phyloP scores from a whole-genome alignment of 2,113 vertebrate genomes.

The Forbesichthys agassizii region DNA sequence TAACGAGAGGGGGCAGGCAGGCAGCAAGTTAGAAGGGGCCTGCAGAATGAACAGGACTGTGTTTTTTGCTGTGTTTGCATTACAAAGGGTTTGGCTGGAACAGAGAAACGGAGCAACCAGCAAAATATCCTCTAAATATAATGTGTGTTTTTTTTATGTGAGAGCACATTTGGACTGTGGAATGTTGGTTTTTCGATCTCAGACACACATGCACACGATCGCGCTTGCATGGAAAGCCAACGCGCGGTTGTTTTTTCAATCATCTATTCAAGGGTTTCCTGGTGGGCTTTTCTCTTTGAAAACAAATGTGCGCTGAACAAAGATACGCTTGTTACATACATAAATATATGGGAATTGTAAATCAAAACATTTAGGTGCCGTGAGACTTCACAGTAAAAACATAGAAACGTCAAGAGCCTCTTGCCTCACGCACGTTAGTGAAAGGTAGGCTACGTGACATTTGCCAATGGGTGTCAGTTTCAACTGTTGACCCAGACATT shows the following conservation, averaged over 20 bases:
- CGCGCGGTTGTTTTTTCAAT: conserved; percentile 72
- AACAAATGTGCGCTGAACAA: conserved; percentile 68
- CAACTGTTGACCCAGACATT: too few species aligned
- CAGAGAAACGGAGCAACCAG: conserved; percentile 57
- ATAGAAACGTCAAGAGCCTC: conserved; percentile 28
- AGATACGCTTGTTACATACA: conserved; percentile 62
- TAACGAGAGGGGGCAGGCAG: conserved; percentile 58
- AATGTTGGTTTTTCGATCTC: conserved; percentile 80
- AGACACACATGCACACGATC: conserved; percentile 73
- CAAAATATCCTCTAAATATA: conserved; percentile 72
- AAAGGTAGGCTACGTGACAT: conserved; percentile 47
- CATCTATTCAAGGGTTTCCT: conserved; percentile 73
- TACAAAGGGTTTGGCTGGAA: conserved; percentile 71
- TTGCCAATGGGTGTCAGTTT: conserved; percentile 32
- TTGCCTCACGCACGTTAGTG: not conserved
- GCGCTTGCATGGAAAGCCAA: conserved; percentile 74
- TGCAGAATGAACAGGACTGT: conserved; percentile 45
- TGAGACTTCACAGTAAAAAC: conserved; percentile 48
- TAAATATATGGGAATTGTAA: conserved; percentile 54
- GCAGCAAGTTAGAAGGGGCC: conserved; percentile 32
- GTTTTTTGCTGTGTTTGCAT: conserved; percentile 75
- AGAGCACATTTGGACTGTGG: conserved; percentile 71
- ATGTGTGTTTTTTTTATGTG: conserved; percentile 58
- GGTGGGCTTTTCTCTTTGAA: conserved; percentile 70
- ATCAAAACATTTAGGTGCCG: conserved; percentile 55